These are phyloP conservation scores for Verasper variegatus DNA, from an alignment of 2,113 vertebrate genomes.

Conservation along the genomic window DNA sequence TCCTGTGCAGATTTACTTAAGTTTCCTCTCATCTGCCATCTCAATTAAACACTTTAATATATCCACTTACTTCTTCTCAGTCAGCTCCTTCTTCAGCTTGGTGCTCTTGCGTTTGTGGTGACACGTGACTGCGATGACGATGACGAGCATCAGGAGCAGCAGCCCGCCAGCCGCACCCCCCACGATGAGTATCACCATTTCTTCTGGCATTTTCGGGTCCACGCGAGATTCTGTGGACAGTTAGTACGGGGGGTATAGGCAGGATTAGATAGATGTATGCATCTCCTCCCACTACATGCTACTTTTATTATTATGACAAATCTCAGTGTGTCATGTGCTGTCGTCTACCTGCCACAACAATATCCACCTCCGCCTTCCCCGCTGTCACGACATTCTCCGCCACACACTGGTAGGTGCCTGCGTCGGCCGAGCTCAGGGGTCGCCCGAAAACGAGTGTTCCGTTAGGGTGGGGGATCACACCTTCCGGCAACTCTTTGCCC, in stretches of 20 bases:
- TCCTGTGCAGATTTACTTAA: not conserved
- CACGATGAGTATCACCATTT: constrained; percentile 83
- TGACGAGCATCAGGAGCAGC: constrained; percentile 85
- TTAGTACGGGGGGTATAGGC: not conserved
- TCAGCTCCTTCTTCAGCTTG: constrained; percentile 87
- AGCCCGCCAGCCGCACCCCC: constrained; percentile 80
- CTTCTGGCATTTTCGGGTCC: constrained; percentile 61
- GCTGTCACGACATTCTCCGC: constrained; percentile 83
- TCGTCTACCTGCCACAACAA: constrained; percentile 81
- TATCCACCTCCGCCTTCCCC: constrained; percentile 68
- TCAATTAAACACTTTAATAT: not conserved
- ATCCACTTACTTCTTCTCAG: constrained; percentile 83
- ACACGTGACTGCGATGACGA: constrained; percentile 86
- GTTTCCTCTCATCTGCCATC: constrained; percentile 20
- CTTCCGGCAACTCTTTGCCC: constrained; percentile 80
- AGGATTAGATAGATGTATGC: not conserved
- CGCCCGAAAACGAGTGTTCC: constrained; percentile 84
- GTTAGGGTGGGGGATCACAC: constrained; percentile 73
- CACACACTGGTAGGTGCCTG: constrained; percentile 85
- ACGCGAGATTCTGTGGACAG: constrained; percentile 10
- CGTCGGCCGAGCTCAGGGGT: constrained; percentile 77
- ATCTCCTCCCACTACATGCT: not conserved
- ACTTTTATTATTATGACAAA: not conserved
- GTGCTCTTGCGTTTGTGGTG: constrained; percentile 89
- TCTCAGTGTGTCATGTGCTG: not conserved